Conservation (phyloP, 2,888 invertebrate genomes). For the Eilema sororculum region DNA sequence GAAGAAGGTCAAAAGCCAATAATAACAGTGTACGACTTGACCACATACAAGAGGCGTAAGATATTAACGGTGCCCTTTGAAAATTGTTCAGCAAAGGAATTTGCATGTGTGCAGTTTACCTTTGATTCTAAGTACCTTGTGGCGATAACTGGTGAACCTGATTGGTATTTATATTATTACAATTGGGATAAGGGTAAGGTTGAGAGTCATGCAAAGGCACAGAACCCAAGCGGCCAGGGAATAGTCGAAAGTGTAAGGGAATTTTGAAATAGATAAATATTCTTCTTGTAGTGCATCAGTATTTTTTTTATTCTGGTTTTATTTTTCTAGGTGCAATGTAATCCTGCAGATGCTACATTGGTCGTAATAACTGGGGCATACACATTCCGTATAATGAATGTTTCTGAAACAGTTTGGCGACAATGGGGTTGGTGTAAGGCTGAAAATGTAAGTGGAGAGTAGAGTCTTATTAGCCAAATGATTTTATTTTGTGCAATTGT, state of each 20-base stretch:
- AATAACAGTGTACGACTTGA: constrained; percentile 91
- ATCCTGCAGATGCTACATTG: constrained; percentile 92
- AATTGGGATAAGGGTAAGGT: constrained; percentile 94
- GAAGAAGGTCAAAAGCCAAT: constrained; percentile 89
- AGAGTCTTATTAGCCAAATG: background rate
- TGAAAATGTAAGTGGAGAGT: constrained; percentile 87
- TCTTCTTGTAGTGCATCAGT: background rate
- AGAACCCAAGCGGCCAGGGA: constrained; percentile 90
- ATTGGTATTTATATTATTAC: constrained; percentile 93
- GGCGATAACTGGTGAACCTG: constrained; percentile 93
- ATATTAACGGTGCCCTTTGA: constrained; percentile 89
- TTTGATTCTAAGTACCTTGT: constrained; percentile 93
- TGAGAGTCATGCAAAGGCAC: constrained; percentile 91
- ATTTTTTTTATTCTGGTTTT: constrained; percentile 27
- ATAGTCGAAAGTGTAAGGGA: constrained; percentile 84
- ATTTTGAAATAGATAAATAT: background rate
- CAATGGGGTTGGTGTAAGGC: constrained; percentile 95
- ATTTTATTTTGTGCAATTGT: background rate
- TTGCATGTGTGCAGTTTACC: constrained; percentile 92
- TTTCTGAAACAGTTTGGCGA: constrained; percentile 92
- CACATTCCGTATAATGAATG: constrained; percentile 91
- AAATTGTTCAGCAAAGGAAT: constrained; percentile 88
- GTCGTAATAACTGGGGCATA: constrained; percentile 89
- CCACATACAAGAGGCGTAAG: constrained; percentile 90
- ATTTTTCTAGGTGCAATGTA: constrained; percentile 90